Evolutionary conservation across 2,888 invertebrate genomes (phyloP), one percentile per base, ranked within the genome.

Genomic region (Diachrysia chrysitis): DNA sequence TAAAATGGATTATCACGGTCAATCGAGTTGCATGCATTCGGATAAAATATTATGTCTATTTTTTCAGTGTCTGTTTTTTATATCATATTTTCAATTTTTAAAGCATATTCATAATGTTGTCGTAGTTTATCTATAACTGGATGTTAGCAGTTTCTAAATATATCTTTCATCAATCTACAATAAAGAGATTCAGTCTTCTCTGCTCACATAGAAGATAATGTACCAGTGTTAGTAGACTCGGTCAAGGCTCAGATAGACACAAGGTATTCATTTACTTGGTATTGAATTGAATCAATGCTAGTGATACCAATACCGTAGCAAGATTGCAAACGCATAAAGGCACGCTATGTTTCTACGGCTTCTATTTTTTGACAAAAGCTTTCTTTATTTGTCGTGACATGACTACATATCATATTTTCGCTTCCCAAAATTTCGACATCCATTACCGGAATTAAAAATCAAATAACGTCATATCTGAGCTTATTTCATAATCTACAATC

Each of bases 1-100:
- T 51, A 63, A 60, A 64, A 53, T 62, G 58, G 51, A 78, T 78
- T 62, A 64, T 59, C 58, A 35, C 25, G 16, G 25, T 53, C 23
- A 62, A 68, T 59, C 59, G 16, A 62, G 57, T 64, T 54, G 56
- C 37, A 58, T 71, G n/a, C 54, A 53, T 54, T 57, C 37, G n/a
- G 66, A 69, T 12, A 10, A 63, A 59, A 14, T 62, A 58, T 42
- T 42, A 1, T n/a, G 6, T 4, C 0, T n/a, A n/a, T n/a, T 42
- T 42, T 42, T 42, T 42, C n/a, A 14, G 42, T 6, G 42, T 42
- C n/a, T 42, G n/a, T 42, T 42, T 37, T 42, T 42, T 6, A n/a
- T n/a, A n/a, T 42, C 16, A 42, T 42, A 42, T 16, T 37, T 37
- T n/a, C 42, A 4, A 42, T n/a, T 42, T 6, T 4, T 6, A n/a